Conservation (phyloP, 2,888 invertebrate species). For the Vanessa cardui region DNA sequence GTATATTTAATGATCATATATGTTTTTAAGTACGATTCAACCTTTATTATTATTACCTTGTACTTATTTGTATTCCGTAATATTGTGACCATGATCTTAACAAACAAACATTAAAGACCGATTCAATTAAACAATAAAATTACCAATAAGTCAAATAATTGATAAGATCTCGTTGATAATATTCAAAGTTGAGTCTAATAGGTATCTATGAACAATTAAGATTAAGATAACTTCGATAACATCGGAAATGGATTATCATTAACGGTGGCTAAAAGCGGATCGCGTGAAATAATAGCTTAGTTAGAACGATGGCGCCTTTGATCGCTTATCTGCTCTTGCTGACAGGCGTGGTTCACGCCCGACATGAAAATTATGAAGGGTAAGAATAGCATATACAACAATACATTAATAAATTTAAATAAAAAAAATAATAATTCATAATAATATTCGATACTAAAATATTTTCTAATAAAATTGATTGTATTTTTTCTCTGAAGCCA, state of each 20-base stretch:
- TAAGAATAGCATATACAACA: slow-evolving; percentile 52
- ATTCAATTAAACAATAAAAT: background rate
- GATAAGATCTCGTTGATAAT: background rate
- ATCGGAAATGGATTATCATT: slow-evolving; percentile 9
- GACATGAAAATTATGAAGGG: slow-evolving; percentile 76
- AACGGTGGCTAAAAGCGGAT: slow-evolving; percentile 17
- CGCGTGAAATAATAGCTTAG: slow-evolving; percentile 35
- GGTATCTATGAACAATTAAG: slow-evolving; percentile 27
- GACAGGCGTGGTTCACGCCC: slow-evolving; percentile 53
- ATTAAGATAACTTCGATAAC: slow-evolving; percentile 29
- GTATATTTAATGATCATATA: too few species aligned
- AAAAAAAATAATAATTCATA: too few species aligned
- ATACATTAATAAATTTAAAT: too few species aligned
- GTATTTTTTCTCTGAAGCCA: slow-evolving; percentile 52
- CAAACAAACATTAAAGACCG: background rate
- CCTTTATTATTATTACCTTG: background rate
- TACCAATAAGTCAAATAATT: background rate
- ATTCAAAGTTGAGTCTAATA: background rate
- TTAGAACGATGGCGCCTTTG: slow-evolving; percentile 55
- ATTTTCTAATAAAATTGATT: background rate
- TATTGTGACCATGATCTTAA: too few species aligned
- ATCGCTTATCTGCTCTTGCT: slow-evolving; percentile 54
- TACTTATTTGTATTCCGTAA: background rate
- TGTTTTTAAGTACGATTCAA: too few species aligned
- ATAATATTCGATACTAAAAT: too few species aligned